These are phyloP conservation scores for Goniozus legneri DNA, from an alignment of 1,140 invertebrate genomes.

Conservation along the genomic window DNA sequence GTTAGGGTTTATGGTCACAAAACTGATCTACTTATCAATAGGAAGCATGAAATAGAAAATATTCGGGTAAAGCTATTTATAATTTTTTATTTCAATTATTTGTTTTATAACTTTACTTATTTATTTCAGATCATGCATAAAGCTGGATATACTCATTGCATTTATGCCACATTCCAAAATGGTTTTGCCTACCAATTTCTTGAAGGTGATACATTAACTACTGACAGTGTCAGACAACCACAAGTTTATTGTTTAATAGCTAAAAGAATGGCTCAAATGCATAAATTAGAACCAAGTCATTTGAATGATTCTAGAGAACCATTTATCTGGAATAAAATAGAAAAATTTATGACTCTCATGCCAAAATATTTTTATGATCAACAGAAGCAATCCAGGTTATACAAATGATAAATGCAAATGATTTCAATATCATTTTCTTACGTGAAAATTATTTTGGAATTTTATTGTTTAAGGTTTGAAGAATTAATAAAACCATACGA, in stretches of 20 bases:
- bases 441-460: background rate
- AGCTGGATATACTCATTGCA: slow-evolving; percentile 73
- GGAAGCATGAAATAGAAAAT: slow-evolving; percentile 75
- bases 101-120: slow-evolving; percentile 9
- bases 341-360: slow-evolving; percentile 71
- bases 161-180: slow-evolving; percentile 92
- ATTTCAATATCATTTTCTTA: background rate
- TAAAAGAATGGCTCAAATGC: slow-evolving; percentile 76
- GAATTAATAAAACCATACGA: slow-evolving; percentile 64
- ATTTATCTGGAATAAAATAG: slow-evolving; percentile 70
- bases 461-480: slow-evolving; percentile 62
- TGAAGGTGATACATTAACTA: slow-evolving; percentile 75
- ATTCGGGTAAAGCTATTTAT: slow-evolving; percentile 56
- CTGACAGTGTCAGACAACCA: slow-evolving; percentile 65
- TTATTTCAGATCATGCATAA: slow-evolving; percentile 67
- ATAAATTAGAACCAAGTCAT: slow-evolving; percentile 57
- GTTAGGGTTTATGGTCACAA: slow-evolving; percentile 91
- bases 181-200: slow-evolving; percentile 92
- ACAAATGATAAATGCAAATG: background rate
- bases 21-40: slow-evolving; percentile 89
- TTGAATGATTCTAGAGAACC: slow-evolving; percentile 50
- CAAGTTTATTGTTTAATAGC: slow-evolving; percentile 75
- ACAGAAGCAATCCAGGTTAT: slow-evolving; percentile 63
- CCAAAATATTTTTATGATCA: slow-evolving; percentile 63
- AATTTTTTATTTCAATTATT: background rate